phyloP scores from a whole-genome alignment of 2,113 vertebrate genomes.

The Clupea harengus region DNA sequence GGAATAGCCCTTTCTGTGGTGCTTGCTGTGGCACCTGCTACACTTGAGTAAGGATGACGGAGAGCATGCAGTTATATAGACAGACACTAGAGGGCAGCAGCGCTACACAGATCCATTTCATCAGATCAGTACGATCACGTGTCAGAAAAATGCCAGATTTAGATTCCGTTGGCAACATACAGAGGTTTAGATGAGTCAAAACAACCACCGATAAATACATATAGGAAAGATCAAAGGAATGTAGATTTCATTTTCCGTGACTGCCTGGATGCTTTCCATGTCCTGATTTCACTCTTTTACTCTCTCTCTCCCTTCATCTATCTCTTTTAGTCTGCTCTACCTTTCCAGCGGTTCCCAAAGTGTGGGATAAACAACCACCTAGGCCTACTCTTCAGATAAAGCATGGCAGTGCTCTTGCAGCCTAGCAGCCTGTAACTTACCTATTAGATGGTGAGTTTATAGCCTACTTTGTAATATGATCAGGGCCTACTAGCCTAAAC shows the following conservation, averaged over 20 bases:
- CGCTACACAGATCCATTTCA: slow-evolving; percentile 5
- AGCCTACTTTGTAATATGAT: too few relatives aligned
- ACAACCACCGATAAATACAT: neutral
- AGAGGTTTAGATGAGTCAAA: neutral
- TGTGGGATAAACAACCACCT: too few relatives aligned
- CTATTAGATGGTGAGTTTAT: too few relatives aligned
- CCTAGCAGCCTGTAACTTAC: too few relatives aligned
- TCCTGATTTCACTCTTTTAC: neutral
- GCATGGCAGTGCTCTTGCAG: too few relatives aligned
- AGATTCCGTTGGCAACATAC: neutral
- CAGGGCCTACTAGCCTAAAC: too few relatives aligned
- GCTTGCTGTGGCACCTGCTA: neutral
- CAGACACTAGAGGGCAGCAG: slow-evolving; percentile 60
- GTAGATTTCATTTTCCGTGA: neutral
- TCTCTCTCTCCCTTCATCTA: neutral
- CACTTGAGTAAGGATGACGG: neutral
- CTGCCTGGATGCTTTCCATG: neutral
- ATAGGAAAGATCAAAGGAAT: neutral
- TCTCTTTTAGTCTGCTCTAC: neutral
- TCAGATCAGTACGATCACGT: neutral
- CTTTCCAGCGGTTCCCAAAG: too few relatives aligned
- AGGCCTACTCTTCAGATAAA: too few relatives aligned
- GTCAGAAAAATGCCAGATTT: neutral
- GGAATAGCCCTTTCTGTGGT: slow-evolving; percentile 25
- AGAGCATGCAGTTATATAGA: slow-evolving; percentile 39